Base-by-base conservation (phyloP, 2,888 invertebrate species). In the Balanococcus diminutus region DNA sequence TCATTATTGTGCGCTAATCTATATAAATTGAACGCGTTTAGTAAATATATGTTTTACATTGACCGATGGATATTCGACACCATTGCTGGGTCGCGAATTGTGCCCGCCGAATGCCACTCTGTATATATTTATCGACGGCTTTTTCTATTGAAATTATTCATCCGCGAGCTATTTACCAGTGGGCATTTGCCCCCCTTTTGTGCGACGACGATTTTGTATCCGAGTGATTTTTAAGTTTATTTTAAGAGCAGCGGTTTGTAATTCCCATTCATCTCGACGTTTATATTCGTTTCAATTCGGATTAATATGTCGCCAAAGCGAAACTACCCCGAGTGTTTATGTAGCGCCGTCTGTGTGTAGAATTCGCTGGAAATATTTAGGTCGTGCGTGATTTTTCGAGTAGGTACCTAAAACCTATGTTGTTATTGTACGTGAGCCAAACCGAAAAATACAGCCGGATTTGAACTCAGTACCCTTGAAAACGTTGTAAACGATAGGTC, bases 21-120 rank as follows among this genome's bases (percentile, higher is more conserved):
- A 25, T 9, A 25, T 61, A 61, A 22, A 61, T 61, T 25, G 22
- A 61, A 61, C 25, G 61, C 61, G 25, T 25, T 61, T 61, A 25
- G 61, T 61, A 61, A 61, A 61, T 61, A 61, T 61, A 61, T 25
- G 61, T 25, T 61, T 61, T 61, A 61, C 9, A 61, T 61, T 61
- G 25, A 22, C 56, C 56, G 42, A 42, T n/a, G n/a, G n/a, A n/a
- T 42, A 42, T 11, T 42, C 42, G 42, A 42, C 42, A 42, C 42
- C 42, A 11, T 11, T 11, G 11, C 11, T 9, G 42, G 42, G 42
- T 42, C 42, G 42, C 11, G 42, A 11, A 42, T 42, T 42, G 42
- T 42, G 42, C 42, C 42, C 42, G 11, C 5, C 9, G 42, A 11
- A 42, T 11, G 42, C 42, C 9, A 42, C 9, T 42, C 42, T 42